Evolutionary conservation across 2,797 vertebrate genomes (phyloP).

Genomic region (Typhlichthys subterraneus): DNA sequence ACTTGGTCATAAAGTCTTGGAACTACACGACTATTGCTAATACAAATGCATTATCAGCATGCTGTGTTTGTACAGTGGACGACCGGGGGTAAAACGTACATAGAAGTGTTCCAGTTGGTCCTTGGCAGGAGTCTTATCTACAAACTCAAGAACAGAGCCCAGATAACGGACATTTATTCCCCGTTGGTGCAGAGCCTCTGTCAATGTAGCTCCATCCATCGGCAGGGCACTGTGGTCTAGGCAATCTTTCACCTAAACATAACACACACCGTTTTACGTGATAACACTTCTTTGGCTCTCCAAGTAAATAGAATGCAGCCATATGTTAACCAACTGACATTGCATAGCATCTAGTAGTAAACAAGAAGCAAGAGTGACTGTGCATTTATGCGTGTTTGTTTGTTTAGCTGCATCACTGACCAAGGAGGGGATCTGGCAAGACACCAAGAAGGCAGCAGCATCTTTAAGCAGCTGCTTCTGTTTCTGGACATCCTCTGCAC

Average conservation of each 20-base stretch:
- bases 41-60: background rate
- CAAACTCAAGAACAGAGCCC: slow-evolving; percentile 88
- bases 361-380: background rate
- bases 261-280: background rate
- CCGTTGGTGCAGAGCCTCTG: slow-evolving; percentile 93
- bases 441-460: slow-evolving; percentile 89
- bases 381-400: background rate
- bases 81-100: slow-evolving; percentile 74
- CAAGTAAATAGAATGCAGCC: too few relatives aligned
- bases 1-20: background rate
- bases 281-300: too few relatives aligned
- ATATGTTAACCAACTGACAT: background rate
- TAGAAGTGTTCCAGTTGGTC: slow-evolving; percentile 92
- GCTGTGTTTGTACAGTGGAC: background rate
- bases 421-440: slow-evolving; percentile 95
- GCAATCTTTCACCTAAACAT: slow-evolving; percentile 91
- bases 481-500: slow-evolving; percentile 86
- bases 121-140: slow-evolving; percentile 85
- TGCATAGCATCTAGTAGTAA: background rate
- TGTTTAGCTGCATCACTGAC: slow-evolving; percentile 73
- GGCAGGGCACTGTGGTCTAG: slow-evolving; percentile 92
- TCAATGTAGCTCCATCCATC: slow-evolving; percentile 92
- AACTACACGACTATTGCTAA: background rate
- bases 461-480: slow-evolving; percentile 98
- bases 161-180: slow-evolving; percentile 97